Conservation (phyloP, 2,888 invertebrate species). For the Eledona agricola region DNA sequence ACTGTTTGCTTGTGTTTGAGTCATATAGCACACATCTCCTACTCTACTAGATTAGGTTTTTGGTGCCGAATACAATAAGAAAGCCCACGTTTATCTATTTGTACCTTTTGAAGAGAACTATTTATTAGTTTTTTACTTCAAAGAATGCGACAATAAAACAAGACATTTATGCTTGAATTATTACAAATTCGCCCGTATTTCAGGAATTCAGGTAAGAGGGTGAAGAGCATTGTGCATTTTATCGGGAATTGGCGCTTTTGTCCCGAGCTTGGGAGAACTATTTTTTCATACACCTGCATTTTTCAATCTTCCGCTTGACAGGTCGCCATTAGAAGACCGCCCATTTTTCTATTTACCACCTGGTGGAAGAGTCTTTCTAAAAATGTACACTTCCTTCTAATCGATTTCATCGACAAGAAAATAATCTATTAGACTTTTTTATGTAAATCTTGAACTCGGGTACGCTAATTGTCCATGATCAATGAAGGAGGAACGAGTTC, state of each 20-base stretch:
- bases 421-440: background rate
- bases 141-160: too few relatives aligned
- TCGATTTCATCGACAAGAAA: too few relatives aligned
- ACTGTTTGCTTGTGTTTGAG: too few relatives aligned
- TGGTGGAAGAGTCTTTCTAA: conserved; percentile 17
- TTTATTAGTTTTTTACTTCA: too few relatives aligned
- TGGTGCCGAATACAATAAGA: too few relatives aligned
- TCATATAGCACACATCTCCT: too few relatives aligned
- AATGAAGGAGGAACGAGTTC: conserved; percentile 1
- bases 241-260: conserved; percentile 12
- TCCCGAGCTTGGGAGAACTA: conserved; percentile 8
- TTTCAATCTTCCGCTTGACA: conserved; percentile 4
- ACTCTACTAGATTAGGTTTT: too few relatives aligned
- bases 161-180: too few relatives aligned
- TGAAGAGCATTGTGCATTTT: conserved; percentile 9
- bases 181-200: too few relatives aligned
- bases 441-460: conserved; percentile 2
- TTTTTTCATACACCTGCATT: conserved; percentile 18
- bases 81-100: too few relatives aligned
- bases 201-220: background rate
- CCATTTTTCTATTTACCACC: conserved; percentile 24
- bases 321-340: conserved; percentile 6
- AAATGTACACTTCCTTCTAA: too few relatives aligned
- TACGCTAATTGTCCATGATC: conserved; percentile 4
- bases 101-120: too few relatives aligned